Evolutionary conservation across 2,888 invertebrate species (phyloP).

Genomic region (Noctua janthina): DNA sequence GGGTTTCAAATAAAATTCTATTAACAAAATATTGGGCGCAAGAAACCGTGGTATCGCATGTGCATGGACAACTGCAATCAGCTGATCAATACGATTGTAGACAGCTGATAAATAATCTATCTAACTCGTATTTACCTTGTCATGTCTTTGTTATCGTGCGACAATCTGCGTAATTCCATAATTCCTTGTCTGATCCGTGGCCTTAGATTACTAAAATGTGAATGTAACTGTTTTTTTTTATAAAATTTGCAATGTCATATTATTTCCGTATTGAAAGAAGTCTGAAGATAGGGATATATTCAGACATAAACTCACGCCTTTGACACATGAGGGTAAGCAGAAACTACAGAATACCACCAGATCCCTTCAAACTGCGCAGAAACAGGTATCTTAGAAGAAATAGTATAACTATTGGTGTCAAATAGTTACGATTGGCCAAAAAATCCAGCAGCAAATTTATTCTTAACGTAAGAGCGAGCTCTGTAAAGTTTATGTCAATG

Average conservation of each 20-base stretch:
- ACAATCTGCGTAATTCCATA: conserved; percentile 24
- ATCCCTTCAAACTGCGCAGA: neutral
- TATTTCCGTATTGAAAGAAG: neutral
- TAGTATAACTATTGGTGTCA: neutral
- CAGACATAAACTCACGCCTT: neutral
- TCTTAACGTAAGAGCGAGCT: neutral
- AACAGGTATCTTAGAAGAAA: neutral
- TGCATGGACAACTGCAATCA: conserved; percentile 16
- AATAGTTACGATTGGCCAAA: neutral
- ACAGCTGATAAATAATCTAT: conserved; percentile 22
- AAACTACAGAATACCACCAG: neutral
- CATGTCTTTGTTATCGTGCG: conserved; percentile 33
- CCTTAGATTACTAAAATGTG: conserved; percentile 9
- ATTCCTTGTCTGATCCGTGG: conserved; percentile 26
- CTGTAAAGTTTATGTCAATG: neutral
- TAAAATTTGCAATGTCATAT: conserved; percentile 4
- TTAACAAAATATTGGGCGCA: conserved; percentile 1
- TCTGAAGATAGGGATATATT: neutral
- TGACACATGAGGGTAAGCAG: neutral
- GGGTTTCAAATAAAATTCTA: neutral
- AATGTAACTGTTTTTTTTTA: neutral
- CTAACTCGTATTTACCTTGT: conserved; percentile 23
- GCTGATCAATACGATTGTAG: conserved; percentile 22
- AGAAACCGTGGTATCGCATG: neutral
- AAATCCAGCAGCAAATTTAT: neutral